Base-by-base conservation (phyloP, 1,140 invertebrate species). In the Galleria mellonella region DNA sequence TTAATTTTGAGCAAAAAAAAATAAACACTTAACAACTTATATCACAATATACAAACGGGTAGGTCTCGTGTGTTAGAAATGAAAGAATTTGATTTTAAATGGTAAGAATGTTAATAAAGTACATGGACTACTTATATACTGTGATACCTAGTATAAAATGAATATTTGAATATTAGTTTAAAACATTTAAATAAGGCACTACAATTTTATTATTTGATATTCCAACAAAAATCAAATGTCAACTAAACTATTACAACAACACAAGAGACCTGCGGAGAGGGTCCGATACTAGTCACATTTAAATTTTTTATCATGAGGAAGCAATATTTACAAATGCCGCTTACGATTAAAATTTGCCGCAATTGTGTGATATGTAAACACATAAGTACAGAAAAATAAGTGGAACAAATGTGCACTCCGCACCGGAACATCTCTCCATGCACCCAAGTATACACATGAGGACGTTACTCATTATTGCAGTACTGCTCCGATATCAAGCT, bases 1-100 rank as follows among this genome's bases (percentile, higher is more conserved):
- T 55, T 51, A 81, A 74, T 75, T 75, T 82, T 83, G 77, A 83
- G 76, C 77, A 79, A 81, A 72, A 57, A n/a, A 39, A 68, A 74
- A 73, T 67, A 23, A 23, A 23, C 44, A 62, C 52, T 70, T 63
- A 62, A 62, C 51, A 72, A 72, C 57, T 65, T 76, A 74, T 76
- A 83, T 81, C 76, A 79, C 74, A 77, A 71, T 65, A 65, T 68
- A 70, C 62, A 66, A 52, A 69, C 45, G 59, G 62, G 53, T 50
- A 49, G 38, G 54, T 53, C 55, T 48, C 35, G n/a, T 51, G 55
- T 45, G 51, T 45, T 43, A 30, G 37, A 40, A 23, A 50, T 51
- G 29, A 32, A 43, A 14, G n/a, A 37, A 23, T 2, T 23, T 23
- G 17, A 23, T 3, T 23, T 23, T 23, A 23, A 3, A 23, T 23